A percentile compares a stretch with the other conserved stretches of the same genome.
Evolutionary conservation across 1,140 invertebrate species (phyloP).

Genomic region (Parasteatoda tepidariorum): DNA sequence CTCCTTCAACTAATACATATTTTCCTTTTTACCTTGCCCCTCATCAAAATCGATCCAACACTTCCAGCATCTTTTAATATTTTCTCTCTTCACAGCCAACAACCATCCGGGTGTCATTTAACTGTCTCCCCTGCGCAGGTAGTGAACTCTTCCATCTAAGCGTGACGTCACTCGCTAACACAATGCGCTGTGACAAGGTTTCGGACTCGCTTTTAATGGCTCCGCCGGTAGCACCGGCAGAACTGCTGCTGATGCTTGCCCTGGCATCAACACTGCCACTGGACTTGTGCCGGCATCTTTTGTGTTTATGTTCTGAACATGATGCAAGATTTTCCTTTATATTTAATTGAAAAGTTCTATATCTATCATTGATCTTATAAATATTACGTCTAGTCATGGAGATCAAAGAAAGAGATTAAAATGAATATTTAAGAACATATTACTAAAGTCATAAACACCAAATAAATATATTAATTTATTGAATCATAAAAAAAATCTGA

Average conservation of each 20-base stretch:
- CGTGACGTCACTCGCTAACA: slow-evolving; percentile 40
- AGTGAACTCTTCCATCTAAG: slow-evolving; percentile 25
- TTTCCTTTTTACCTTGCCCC: slow-evolving; percentile 16
- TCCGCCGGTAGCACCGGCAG: slow-evolving; percentile 32
- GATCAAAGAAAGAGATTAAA: too few species aligned
- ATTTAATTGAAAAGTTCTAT: too few species aligned
- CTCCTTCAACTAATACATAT: background rate
- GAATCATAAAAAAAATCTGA: too few species aligned
- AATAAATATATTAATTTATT: too few species aligned
- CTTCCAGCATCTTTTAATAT: slow-evolving; percentile 35
- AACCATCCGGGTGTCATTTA: background rate
- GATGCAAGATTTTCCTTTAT: too few species aligned
- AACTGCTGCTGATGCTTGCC: background rate
- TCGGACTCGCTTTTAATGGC: slow-evolving; percentile 32
- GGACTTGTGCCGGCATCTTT: background rate
- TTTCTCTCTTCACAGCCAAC: background rate
- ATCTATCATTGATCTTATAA: too few species aligned
- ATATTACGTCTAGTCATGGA: too few species aligned
- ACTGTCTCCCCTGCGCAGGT: background rate
- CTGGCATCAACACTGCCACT: background rate
- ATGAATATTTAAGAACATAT: too few species aligned
- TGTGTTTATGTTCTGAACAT: background rate
- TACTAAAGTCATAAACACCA: too few species aligned
- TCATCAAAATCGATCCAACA: slow-evolving; percentile 32
- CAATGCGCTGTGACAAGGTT: slow-evolving; percentile 21